Evolutionary conservation across 2,113 vertebrate genomes (phyloP).

Genomic region (Cardinalis cardinalis): DNA sequence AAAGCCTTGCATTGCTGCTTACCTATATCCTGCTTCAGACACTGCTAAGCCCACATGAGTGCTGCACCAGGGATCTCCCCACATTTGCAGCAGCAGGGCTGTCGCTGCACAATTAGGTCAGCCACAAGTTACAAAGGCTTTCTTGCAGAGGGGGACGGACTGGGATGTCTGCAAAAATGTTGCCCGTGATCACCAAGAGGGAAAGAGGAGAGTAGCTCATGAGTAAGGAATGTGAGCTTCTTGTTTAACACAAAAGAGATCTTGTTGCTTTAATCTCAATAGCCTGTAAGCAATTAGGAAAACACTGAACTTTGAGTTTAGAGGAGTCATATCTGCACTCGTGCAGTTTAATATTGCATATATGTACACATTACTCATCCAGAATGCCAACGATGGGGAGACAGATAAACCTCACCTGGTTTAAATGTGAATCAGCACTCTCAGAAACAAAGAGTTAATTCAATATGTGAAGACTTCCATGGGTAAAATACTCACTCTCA

Average conservation of each 20-base stretch:
- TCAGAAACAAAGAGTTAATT: neutral
- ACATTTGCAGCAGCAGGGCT: neutral
- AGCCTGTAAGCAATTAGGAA: slow-evolving; percentile 55
- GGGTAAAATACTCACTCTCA: neutral
- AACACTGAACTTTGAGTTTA: neutral
- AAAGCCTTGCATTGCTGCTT: neutral
- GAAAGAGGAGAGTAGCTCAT: slow-evolving; percentile 34
- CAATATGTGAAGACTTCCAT: neutral
- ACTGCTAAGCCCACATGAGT: neutral
- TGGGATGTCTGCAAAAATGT: neutral
- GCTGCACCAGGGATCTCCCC: neutral
- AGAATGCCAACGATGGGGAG: neutral
- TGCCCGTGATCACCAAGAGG: neutral
- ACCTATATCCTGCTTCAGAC: neutral
- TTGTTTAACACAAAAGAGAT: slow-evolving; percentile 61
- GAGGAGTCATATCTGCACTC: neutral
- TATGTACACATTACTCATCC: slow-evolving; percentile 5
- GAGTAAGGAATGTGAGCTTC: slow-evolving; percentile 58
- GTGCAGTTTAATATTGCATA: neutral
- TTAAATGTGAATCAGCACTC: neutral
- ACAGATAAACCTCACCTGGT: slow-evolving; percentile 6
- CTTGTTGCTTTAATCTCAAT: slow-evolving; percentile 52
- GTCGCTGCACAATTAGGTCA: slow-evolving; percentile 38
- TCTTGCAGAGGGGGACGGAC: neutral
- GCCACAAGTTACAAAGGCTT: neutral